Base-by-base conservation (phyloP, 2,797 vertebrate species). In the Harpagifer antarcticus region DNA sequence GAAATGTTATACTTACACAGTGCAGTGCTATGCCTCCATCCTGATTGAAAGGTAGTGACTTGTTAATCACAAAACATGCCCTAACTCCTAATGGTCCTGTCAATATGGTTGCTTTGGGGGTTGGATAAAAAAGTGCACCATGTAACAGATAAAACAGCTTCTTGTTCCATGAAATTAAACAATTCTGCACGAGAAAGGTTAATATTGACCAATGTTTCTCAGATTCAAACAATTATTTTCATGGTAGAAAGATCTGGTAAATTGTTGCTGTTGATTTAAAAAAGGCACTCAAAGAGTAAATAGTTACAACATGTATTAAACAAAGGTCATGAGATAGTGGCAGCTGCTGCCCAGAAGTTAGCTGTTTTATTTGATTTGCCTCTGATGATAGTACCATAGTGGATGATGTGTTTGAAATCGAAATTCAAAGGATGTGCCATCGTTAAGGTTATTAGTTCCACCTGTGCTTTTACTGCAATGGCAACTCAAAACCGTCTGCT, bases 261-360 rank as follows among this genome's bases (percentile, higher is more conserved):
- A 13, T 48, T 45, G 45, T 20, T 37, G 47, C 48, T 31, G 52
- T 52, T 53, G 31, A 43, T 62, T 59, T 37, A 37, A 15, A 23
- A 53, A 33, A 62, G 33, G n/a, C 52, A 58, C 54, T 33, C 10
- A 19, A 9, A 53, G n/a, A 13, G 27, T 43, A 37, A 37, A 44
- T 62, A 68, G 13, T 73, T 19, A 68, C 31, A 6, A 12, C 31
- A 48, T 48, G 40, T 49, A 58, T 63, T 33, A 68, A 81, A 68
- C 68, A 72, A 65, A 72, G 52, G 55, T 65, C 70, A 74, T 50
- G 27, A 65, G 19, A 48, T 14, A 37, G 31, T 13, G 17, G 23
- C 37, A 60, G 13, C 40, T 45, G 45, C 20, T 20, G 53, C 59
- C 13, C 56, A 37, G 12, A 42, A 20, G 31, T 33, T 19, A 43